These are phyloP conservation scores for Euplexia lucipara DNA, from an alignment of 2,888 invertebrate genomes.

Conservation along the genomic window DNA sequence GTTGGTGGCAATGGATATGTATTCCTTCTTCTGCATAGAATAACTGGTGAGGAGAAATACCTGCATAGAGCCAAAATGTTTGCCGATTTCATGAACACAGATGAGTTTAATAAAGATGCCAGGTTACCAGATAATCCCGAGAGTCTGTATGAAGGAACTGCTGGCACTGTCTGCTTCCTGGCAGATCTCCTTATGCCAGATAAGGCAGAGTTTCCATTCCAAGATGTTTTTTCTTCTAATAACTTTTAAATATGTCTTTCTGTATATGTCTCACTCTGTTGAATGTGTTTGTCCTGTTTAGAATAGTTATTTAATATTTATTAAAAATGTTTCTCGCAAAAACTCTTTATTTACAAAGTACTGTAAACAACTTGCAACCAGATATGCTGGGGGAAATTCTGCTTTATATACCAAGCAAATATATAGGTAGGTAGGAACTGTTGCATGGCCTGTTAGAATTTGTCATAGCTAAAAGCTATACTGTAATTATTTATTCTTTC, in stretches of 20 bases:
- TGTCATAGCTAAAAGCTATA: slow-evolving; percentile 13
- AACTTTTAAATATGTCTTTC: slow-evolving; percentile 50
- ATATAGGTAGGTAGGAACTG: slow-evolving; percentile 12
- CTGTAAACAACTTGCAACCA: neutral
- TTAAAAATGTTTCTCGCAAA: slow-evolving; percentile 53
- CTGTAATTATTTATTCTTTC: slow-evolving; percentile 2
- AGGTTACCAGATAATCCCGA: slow-evolving; percentile 95
- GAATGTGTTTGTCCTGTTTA: slow-evolving; percentile 36
- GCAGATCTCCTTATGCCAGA: slow-evolving; percentile 94
- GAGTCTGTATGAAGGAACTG: slow-evolving; percentile 96
- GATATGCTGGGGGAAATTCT: slow-evolving; percentile 7
- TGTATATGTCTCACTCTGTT: slow-evolving; percentile 33
- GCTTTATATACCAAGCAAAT: slow-evolving; percentile 4
- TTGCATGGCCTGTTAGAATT: slow-evolving; percentile 45
- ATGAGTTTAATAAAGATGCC: slow-evolving; percentile 92
- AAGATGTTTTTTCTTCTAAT: slow-evolving; percentile 92
- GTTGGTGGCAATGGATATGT: slow-evolving; percentile 96
- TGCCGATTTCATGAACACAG: slow-evolving; percentile 93
- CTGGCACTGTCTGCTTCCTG: slow-evolving; percentile 96
- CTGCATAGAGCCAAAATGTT: slow-evolving; percentile 94
- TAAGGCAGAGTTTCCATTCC: slow-evolving; percentile 95
- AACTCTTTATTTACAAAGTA: slow-evolving; percentile 17
- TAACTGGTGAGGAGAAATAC: slow-evolving; percentile 93
- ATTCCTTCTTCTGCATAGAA: slow-evolving; percentile 94
- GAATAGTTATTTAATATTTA: slow-evolving; percentile 59